Percentiles rank a stretch among this genome's conserved stretches.
These are phyloP conservation scores for Pseudoips prasinana DNA, from an alignment of 2,888 invertebrate species.

Conservation along the genomic window DNA sequence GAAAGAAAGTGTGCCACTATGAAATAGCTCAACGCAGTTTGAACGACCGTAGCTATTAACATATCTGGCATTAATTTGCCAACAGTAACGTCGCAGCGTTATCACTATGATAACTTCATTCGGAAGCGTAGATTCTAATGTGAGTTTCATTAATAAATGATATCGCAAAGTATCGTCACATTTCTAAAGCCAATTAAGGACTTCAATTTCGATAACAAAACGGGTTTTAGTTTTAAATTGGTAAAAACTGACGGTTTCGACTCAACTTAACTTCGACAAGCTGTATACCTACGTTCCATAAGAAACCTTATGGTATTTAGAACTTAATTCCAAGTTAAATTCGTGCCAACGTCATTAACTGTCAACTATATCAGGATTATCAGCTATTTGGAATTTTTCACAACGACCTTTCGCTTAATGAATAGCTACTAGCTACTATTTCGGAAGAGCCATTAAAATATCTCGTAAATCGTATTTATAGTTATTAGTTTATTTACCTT, in stretches of 20 bases:
- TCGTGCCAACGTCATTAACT: constrained; percentile 44
- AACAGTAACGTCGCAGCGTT: constrained; percentile 13
- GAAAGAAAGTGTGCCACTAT: constrained; percentile 15
- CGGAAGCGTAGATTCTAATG: constrained; percentile 6
- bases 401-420: constrained; percentile 38
- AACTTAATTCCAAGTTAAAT: constrained; percentile 51
- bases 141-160: constrained; percentile 34
- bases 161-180: constrained; percentile 30
- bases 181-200: constrained; percentile 52
- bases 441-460: constrained; percentile 20
- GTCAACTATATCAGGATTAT: constrained; percentile 56
- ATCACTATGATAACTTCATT: constrained; percentile 18
- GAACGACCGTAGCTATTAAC: constrained; percentile 8
- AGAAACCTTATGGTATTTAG: constrained; percentile 39
- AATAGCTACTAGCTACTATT: constrained; percentile 21
- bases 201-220: constrained; percentile 33
- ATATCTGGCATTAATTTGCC: constrained; percentile 25
- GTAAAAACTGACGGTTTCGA: constrained; percentile 34
- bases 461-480: constrained; percentile 26
- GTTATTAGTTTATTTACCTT: constrained; percentile 29
- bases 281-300: constrained; percentile 48
- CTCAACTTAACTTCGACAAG: constrained; percentile 43
- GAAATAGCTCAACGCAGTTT: constrained; percentile 8
- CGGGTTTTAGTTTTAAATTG: constrained; percentile 41
- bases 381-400: constrained; percentile 40